phyloP scores from a whole-genome alignment of 2,888 invertebrate species.

The Herminia tarsipennalis region DNA sequence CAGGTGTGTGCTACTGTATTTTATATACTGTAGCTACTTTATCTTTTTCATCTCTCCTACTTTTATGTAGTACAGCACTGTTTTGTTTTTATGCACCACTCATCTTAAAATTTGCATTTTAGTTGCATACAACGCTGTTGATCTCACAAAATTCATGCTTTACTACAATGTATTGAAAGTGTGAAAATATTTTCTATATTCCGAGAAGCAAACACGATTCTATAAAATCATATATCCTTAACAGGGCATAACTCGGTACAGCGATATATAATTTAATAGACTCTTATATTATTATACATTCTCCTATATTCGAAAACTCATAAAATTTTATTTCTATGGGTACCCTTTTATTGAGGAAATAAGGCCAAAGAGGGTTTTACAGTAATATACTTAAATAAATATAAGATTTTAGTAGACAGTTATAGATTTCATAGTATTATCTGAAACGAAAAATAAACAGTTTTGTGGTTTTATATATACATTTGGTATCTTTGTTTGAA shows the following conservation, averaged over 20 bases:
- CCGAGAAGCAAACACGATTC: neutral
- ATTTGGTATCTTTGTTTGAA: too few relatives aligned
- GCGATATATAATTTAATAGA: conserved; percentile 37
- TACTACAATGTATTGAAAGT: too few relatives aligned
- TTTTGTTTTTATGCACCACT: too few relatives aligned
- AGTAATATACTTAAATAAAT: conserved; percentile 41
- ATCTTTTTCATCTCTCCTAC: too few relatives aligned
- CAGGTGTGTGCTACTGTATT: too few relatives aligned
- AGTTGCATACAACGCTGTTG: too few relatives aligned
- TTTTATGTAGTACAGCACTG: too few relatives aligned
- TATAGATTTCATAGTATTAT: conserved; percentile 14
- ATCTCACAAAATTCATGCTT: too few relatives aligned
- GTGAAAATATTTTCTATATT: too few relatives aligned
- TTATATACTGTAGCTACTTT: too few relatives aligned
- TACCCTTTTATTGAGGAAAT: conserved; percentile 34
- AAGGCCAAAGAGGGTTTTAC: conserved; percentile 29
- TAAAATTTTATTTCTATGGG: conserved; percentile 39
- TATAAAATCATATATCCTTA: conserved; percentile 17
- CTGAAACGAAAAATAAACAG: conserved; percentile 6
- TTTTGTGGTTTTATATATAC: too few relatives aligned
- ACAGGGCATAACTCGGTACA: conserved; percentile 15
- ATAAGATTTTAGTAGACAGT: conserved; percentile 27
- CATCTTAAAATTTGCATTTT: too few relatives aligned
- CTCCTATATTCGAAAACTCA: conserved; percentile 23
- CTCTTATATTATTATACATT: conserved; percentile 29